Evolutionary conservation across 2,888 invertebrate genomes (phyloP).

Genomic region (Epinotia demarniana): DNA sequence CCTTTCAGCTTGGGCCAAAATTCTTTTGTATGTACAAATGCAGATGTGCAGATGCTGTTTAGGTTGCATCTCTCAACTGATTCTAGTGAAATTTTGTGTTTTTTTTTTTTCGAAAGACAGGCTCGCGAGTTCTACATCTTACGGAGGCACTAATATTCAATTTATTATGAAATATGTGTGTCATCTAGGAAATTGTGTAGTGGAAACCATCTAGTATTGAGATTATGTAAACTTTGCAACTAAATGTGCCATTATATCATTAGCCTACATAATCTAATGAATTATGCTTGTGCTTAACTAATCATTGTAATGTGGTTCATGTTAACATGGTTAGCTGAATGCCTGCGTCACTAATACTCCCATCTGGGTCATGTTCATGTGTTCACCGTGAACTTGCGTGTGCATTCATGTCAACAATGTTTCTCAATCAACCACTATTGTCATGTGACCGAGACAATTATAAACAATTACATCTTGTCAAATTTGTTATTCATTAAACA

Average conservation of each 20-base stretch:
- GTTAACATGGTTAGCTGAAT: conserved; percentile 6
- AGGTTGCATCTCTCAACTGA: too few species aligned
- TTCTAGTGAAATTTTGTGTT: too few species aligned
- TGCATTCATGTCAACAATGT: conserved; percentile 8
- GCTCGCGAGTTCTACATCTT: too few species aligned
- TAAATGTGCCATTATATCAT: background rate
- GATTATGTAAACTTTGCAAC: background rate
- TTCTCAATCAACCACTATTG: too few species aligned
- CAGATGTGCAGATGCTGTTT: too few species aligned
- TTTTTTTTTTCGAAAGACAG: too few species aligned
- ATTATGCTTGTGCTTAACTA: background rate
- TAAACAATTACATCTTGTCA: too few species aligned
- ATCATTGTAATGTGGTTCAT: background rate
- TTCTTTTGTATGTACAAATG: too few species aligned
- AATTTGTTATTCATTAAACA: too few species aligned
- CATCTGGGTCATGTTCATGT: background rate
- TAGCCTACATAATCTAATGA: background rate
- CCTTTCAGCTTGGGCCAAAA: too few species aligned
- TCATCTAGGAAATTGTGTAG: background rate
- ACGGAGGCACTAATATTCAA: too few species aligned
- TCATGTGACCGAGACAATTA: too few species aligned
- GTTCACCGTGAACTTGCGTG: background rate
- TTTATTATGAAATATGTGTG: background rate
- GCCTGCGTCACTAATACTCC: background rate
- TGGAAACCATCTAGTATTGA: background rate